A percentile compares a stretch with the other conserved stretches of the same genome.
phyloP scores from a whole-genome alignment of 2,113 vertebrate genomes.

The Corydoras maculifer region DNA sequence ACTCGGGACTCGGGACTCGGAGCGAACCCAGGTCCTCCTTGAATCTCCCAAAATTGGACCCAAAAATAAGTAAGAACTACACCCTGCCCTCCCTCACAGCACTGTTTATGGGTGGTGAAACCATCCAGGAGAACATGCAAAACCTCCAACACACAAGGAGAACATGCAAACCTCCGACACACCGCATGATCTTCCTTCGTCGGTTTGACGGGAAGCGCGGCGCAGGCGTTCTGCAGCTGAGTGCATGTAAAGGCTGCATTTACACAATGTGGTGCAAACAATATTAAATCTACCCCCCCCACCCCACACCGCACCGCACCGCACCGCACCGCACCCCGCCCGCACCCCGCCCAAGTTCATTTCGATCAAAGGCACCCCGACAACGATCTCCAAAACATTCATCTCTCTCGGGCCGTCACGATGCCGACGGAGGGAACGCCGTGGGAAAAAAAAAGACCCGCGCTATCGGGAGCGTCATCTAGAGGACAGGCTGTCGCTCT shows the following conservation, averaged over 20 bases:
- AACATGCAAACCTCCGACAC: neutral
- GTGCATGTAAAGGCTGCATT: too few relatives aligned
- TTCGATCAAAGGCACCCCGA: constrained; percentile 58
- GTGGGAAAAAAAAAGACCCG: constrained; percentile 54
- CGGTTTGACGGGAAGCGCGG: neutral
- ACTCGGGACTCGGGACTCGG: too few relatives aligned
- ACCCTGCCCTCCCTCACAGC: too few relatives aligned
- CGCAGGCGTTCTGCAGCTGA: too few relatives aligned
- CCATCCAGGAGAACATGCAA: constrained; percentile 32
- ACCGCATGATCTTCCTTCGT: neutral
- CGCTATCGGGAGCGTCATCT: constrained; percentile 61
- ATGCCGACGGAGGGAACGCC: constrained; percentile 56
- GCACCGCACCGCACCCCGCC: too few relatives aligned
- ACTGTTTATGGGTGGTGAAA: too few relatives aligned
- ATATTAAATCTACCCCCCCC: constrained; percentile 46
- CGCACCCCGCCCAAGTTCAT: constrained; percentile 23
- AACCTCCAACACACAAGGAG: neutral
- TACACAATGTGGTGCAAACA: neutral
- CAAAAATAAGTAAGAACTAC: too few relatives aligned
- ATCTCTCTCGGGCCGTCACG: constrained; percentile 53
- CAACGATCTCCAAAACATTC: constrained; percentile 60
- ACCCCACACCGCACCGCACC: too few relatives aligned
- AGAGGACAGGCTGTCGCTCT: constrained; percentile 62
- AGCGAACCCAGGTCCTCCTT: too few relatives aligned
- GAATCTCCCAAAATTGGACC: too few relatives aligned